Evolutionary conservation across 2,888 invertebrate species (phyloP).

Genomic region (Cecidostiba fungosa): DNA sequence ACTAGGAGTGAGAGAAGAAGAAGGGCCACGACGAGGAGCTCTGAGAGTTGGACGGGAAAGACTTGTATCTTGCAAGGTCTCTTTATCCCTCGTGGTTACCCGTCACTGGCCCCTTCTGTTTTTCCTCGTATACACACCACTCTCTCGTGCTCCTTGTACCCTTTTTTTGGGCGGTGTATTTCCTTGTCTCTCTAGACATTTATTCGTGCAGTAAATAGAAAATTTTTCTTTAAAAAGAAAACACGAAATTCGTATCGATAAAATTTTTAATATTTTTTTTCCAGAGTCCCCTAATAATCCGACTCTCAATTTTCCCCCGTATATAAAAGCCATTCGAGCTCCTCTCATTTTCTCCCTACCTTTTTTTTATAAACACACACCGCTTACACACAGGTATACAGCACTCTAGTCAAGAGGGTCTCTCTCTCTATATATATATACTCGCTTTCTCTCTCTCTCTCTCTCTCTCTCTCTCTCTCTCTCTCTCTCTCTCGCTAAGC

Average conservation of each 20-base stretch:
- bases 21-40: conserved; percentile 32
- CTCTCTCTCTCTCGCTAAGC: conserved; percentile 61
- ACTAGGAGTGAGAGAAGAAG: conserved; percentile 66
- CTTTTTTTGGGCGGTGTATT: neutral
- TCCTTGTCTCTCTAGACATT: neutral
- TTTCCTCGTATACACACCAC: conserved; percentile 62
- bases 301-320: neutral
- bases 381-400: conserved; percentile 11
- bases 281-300: neutral
- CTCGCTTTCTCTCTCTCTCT: conserved; percentile 26
- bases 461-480: conserved; percentile 41
- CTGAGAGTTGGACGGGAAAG: conserved; percentile 42
- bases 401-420: conserved; percentile 62
- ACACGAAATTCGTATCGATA: too few relatives aligned
- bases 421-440: neutral
- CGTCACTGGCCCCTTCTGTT: conserved; percentile 66
- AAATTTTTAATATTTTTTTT: neutral
- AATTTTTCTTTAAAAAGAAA: neutral
- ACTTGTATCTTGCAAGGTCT: conserved; percentile 41
- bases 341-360: conserved; percentile 36
- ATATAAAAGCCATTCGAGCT: conserved; percentile 61
- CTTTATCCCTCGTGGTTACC: conserved; percentile 66
- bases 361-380: conserved; percentile 13
- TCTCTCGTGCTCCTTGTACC: neutral
- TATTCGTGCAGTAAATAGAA: neutral